Evolutionary conservation across 2,888 invertebrate genomes (phyloP).

Genomic region (Troides oblongomaculatus): DNA sequence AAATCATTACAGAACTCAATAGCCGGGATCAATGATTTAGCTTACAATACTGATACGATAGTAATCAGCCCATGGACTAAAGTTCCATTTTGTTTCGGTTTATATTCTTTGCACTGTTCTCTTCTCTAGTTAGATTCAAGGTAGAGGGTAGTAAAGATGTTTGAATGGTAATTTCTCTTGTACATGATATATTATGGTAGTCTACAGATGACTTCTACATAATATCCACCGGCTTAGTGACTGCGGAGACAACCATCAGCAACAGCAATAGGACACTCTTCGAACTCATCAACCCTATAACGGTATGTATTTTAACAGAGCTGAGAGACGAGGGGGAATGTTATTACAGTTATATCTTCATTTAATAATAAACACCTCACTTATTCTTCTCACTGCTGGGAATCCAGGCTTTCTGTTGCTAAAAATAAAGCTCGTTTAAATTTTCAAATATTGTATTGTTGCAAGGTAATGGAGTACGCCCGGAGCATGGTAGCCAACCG

Average conservation of each 20-base stretch:
- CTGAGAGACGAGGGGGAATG: not conserved
- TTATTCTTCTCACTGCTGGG: not conserved
- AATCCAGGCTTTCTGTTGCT: not conserved
- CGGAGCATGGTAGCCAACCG: conserved; percentile 84
- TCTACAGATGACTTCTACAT: conserved; percentile 84
- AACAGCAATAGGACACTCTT: conserved; percentile 82
- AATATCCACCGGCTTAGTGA: conserved; percentile 79
- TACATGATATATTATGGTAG: conserved; percentile 41
- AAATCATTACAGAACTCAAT: too few species aligned
- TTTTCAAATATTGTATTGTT: not conserved
- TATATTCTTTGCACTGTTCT: too few species aligned
- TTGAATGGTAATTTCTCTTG: not conserved
- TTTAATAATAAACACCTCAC: too few species aligned
- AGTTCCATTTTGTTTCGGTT: too few species aligned
- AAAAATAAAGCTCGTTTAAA: too few species aligned
- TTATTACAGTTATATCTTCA: too few species aligned
- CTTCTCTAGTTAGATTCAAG: too few species aligned
- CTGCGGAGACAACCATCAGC: conserved; percentile 85
- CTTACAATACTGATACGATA: too few species aligned
- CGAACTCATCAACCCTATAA: conserved; percentile 69
- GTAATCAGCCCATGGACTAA: too few species aligned
- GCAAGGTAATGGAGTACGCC: conserved; percentile 78
- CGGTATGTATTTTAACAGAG: not conserved
- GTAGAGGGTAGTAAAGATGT: too few species aligned
- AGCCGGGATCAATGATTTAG: too few species aligned